Evolutionary conservation across 2,888 invertebrate species (phyloP).

Genomic region (Luffia ferchaultella): DNA sequence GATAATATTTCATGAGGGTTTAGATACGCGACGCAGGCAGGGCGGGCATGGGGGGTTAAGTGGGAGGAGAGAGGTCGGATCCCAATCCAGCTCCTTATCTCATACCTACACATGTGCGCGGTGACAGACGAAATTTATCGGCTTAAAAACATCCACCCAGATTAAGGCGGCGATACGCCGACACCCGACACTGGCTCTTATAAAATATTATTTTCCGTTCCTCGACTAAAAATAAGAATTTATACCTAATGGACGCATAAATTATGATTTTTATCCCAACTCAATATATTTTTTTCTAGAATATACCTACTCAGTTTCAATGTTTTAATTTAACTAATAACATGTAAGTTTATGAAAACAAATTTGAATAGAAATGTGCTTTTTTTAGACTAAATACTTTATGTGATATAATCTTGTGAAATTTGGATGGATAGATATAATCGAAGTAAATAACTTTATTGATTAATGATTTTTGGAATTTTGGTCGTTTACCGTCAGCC

Average conservation of each 20-base stretch:
- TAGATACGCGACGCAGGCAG: not conserved
- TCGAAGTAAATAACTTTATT: no score
- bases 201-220: constrained; percentile 40
- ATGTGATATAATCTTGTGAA: no score
- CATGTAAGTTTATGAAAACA: no score
- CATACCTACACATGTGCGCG: constrained; percentile 48
- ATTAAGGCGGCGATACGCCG: constrained; percentile 48
- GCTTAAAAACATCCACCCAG: constrained; percentile 57
- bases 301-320: no score
- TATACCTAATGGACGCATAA: constrained; percentile 1
- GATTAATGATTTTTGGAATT: no score
- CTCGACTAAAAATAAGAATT: constrained; percentile 3
- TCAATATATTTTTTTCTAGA: no score
- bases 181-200: constrained; percentile 30
- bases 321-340: no score
- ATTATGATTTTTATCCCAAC: not conserved
- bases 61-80: constrained; percentile 32
- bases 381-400: no score
- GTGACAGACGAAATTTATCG: constrained; percentile 61
- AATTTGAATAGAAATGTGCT: no score
- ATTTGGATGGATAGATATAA: no score
- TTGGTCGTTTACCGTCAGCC: no score
- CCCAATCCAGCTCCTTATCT: constrained; percentile 37
- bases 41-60: constrained; percentile 7
- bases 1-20: constrained; percentile 57